A percentile compares a stretch with the other conserved stretches of the same genome.
Evolutionary conservation across 2,797 vertebrate genomes (phyloP).

Genomic region (Botia kubotai): DNA sequence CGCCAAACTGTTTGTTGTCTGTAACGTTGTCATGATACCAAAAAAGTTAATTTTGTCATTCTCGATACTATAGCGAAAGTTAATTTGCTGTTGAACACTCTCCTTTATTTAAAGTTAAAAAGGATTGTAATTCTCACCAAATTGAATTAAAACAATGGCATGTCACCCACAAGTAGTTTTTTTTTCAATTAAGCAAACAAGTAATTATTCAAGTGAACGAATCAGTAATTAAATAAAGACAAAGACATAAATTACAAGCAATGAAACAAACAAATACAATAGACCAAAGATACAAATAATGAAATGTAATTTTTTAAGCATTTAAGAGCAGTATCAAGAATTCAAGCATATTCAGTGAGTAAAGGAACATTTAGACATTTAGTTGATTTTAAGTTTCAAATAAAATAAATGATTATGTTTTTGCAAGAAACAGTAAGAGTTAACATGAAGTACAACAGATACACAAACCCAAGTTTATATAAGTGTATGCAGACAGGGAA

Average conservation of each 20-base stretch:
- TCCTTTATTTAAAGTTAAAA: background rate
- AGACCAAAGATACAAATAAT: background rate
- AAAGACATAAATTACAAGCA: background rate
- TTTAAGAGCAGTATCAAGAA: background rate
- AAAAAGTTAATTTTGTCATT: background rate
- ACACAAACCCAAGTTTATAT: background rate
- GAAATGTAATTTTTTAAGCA: background rate
- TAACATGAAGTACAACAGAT: background rate
- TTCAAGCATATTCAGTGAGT: background rate
- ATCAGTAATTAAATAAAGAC: background rate
- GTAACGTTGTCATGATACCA: background rate
- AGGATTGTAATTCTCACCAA: background rate
- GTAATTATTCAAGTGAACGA: constrained; percentile 9
- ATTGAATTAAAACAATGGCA: constrained; percentile 6
- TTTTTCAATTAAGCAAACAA: background rate
- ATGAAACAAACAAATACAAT: background rate
- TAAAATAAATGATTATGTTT: background rate
- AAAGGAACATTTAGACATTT: background rate
- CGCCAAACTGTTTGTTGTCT: constrained; percentile 28
- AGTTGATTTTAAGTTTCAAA: background rate
- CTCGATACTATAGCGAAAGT: background rate
- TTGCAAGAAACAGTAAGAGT: background rate
- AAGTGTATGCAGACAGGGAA: too few relatives aligned
- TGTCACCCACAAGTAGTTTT: background rate
- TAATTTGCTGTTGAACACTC: background rate